Percentiles rank a stretch among this genome's conserved stretches.
Conservation (phyloP, 2,888 invertebrate genomes). For the Drosophila testacea region DNA sequence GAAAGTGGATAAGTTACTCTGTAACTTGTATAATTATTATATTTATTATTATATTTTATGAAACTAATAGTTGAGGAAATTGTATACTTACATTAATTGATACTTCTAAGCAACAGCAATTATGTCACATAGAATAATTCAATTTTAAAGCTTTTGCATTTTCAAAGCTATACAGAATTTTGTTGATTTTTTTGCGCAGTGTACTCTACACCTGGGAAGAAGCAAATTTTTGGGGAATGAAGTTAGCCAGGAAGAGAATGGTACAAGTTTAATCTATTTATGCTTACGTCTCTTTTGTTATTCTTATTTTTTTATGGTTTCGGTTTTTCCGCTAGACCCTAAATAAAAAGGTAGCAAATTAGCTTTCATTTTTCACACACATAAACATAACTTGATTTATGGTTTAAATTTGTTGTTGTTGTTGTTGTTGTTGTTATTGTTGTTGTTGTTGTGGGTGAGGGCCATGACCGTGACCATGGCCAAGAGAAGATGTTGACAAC, state of each 20-base stretch:
- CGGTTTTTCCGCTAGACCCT: conserved; percentile 39
- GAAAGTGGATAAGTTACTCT: no score
- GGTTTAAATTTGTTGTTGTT: conserved; percentile 31
- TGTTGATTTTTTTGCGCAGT: conserved; percentile 30
- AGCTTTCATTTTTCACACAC: conserved; percentile 76
- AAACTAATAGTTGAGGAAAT: no score
- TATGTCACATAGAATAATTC: no score
- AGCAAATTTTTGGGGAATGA: background rate
- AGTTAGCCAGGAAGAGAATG: background rate
- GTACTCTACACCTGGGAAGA: conserved; percentile 23
- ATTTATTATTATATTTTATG: no score
- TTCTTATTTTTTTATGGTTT: conserved; percentile 19
- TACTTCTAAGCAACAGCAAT: no score
- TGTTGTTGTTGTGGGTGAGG: conserved; percentile 2
- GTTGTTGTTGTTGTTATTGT: no score
- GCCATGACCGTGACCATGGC: conserved; percentile 38
- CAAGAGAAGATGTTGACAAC: conserved; percentile 62
- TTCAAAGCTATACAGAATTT: no score
- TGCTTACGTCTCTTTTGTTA: conserved; percentile 56
- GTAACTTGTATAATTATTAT: no score
- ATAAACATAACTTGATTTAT: conserved; percentile 80
- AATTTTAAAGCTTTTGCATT: no score
- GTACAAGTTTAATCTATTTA: conserved; percentile 55
- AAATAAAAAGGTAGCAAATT: conserved; percentile 78
- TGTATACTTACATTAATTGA: no score